phyloP scores from a whole-genome alignment of 2,113 vertebrate species.

The Oenanthe oenanthe region DNA sequence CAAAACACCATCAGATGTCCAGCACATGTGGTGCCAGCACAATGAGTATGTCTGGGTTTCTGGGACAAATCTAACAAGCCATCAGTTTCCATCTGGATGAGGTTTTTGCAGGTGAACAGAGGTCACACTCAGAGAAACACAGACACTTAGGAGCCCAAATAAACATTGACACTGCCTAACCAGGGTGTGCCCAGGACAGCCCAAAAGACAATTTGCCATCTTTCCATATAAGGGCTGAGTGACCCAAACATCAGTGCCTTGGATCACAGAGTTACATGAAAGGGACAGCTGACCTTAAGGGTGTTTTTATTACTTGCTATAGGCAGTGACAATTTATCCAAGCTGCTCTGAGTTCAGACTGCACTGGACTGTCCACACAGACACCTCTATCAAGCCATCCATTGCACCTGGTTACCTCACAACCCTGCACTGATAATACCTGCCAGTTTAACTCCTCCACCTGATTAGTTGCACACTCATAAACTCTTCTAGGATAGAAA shows the following conservation, averaged over 20 bases:
- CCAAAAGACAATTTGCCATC: neutral
- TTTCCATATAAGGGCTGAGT: neutral
- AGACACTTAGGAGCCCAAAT: neutral
- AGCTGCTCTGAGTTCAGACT: neutral
- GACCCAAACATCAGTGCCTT: neutral
- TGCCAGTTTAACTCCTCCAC: neutral
- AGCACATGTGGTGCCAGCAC: neutral
- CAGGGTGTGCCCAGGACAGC: neutral
- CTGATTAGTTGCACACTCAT: neutral
- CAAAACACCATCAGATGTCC: neutral
- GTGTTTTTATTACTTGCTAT: neutral
- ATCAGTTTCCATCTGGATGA: neutral
- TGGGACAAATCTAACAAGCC: neutral
- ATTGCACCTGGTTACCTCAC: neutral
- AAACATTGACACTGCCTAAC: neutral
- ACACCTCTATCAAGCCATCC: neutral
- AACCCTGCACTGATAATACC: neutral
- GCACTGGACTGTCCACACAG: neutral
- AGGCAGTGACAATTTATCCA: neutral
- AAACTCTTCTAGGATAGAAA: neutral
- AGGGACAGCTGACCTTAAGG: neutral
- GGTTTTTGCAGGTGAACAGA: neutral
- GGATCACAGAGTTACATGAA: neutral
- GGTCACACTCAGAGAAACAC: neutral
- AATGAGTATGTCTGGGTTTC: neutral